Base-by-base conservation (phyloP, 2,888 invertebrate genomes). In the Pterostichus niger region DNA sequence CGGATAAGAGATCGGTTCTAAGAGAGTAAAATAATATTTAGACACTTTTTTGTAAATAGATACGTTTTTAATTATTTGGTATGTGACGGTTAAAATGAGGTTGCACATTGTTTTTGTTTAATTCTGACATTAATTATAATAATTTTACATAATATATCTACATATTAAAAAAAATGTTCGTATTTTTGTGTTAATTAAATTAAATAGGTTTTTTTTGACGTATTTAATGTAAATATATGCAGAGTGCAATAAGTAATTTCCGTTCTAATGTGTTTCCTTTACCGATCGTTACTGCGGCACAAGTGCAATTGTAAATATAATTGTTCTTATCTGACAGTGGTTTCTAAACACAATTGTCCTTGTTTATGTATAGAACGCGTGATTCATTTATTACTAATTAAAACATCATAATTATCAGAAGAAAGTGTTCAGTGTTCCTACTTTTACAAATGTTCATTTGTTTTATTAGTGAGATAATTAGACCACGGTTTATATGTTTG, bases 301-400 rank as follows among this genome's bases (percentile, higher is more conserved):
- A 46, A 49, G 13, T 17, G 56, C 24, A 2, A 24, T 3, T 56
- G 56, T 56, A 56, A 77, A 80, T 49, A 46, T 64, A 80, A 68
- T 80, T 49, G 68, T 61, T 79, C 61, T 61, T 80, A 64, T 80
- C 64, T 68, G 35, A 6, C 46, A 46, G 79, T 64, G 49, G 33
- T 80, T 80, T 80, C 80, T 80, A 80, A 33, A 64, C 49, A 64
- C 80, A 49, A 80, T 80, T 80, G 80, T 68, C 78, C 78, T 40
- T 80, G 80, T 80, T 80, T 80, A 68, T 64, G 44, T 64, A 52
- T 33, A 33, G 35, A 64, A 33, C 31, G 76, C 54, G 56, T 40
- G 56, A 56, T 56, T 56, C 64, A 35, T 64, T 31, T 46, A 64
- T 46, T 33, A 80, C 49, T 80, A 80, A 80, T 80, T 80, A 80